Evolutionary conservation across 2,113 vertebrate genomes (phyloP), one percentile per base, ranked within the genome.

Genomic region (Siniperca chuatsi): DNA sequence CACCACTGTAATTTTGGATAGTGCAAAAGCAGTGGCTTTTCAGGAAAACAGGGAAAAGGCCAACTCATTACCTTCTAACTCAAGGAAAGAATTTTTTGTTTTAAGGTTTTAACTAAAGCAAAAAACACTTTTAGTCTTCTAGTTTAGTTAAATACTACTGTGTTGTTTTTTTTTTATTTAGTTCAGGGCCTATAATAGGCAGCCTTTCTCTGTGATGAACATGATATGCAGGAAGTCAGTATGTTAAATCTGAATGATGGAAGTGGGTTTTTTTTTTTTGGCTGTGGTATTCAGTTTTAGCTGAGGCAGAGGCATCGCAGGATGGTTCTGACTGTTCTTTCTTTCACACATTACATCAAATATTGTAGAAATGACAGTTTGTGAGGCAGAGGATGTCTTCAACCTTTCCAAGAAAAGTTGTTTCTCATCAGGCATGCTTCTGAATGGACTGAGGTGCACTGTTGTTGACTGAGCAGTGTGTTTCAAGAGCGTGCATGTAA

Each of bases 1-100:
- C 52, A 75, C 83, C 78, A 58, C 84, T 92, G 79, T 93, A 85
- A 90, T 91, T 93, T 92, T 82, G 75, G 60, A 89, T 6, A 2
- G 50, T 73, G 70, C 25, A 65, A 80, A 80, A 67, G 83, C 70
- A 25, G 78, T 57, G 70, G 71, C 75, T 86, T 89, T 83, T 81
- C 15, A 83, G 76, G 82, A 85, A 85, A 88, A 73, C 37, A 74
- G 61, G 29, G 48, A 64, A 54, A 78, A 12, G 40, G 78, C 75
- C 78, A 86, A 65, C 67, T 80, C 15, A 20, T 88, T 84, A 84
- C 54, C 77, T 67, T 79, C 37, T 40, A 64, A 81, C 48, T 79
- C 29, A 3, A 48, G 61, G 46, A 65, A 78, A 62, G 33, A 69
- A 66, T 62, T 75, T 78, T 89, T 87, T 87, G 61, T 82, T 87